A percentile compares a stretch with the other conserved stretches of the same genome.
Evolutionary conservation across 2,113 vertebrate species (phyloP).

Genomic region (Bagarius yarrelli): DNA sequence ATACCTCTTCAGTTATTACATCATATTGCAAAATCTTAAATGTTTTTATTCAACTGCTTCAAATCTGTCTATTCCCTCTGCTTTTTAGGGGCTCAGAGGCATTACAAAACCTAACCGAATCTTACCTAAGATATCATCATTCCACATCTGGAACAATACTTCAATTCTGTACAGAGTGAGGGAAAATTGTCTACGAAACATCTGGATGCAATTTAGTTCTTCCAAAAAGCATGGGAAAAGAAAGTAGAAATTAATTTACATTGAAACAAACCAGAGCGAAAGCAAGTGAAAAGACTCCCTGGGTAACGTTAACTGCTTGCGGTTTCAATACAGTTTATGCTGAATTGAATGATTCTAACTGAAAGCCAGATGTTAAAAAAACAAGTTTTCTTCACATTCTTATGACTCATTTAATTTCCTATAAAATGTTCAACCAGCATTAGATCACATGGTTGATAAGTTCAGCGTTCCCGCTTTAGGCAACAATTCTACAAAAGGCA

Average conservation of each 20-base stretch:
- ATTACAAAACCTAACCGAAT: conserved; percentile 41
- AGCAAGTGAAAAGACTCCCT: neutral
- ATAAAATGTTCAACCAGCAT: conserved; percentile 8
- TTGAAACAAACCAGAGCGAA: conserved; percentile 4
- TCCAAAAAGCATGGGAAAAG: neutral
- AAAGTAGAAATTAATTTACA: neutral
- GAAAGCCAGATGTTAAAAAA: conserved; percentile 12
- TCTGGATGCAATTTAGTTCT: conserved; percentile 29
- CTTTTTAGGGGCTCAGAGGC: conserved; percentile 37
- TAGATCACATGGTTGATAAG: conserved; percentile 5
- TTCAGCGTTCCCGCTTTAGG: neutral
- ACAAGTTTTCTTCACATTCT: neutral
- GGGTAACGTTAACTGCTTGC: conserved; percentile 17
- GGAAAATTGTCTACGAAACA: conserved; percentile 16
- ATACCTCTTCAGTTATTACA: conserved; percentile 1
- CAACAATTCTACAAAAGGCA: neutral
- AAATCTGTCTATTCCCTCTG: conserved; percentile 41
- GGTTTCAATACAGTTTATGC: conserved; percentile 2
- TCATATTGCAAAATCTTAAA: conserved; percentile 4
- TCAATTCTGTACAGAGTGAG: conserved; percentile 19
- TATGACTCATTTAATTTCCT: neutral
- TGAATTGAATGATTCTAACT: conserved; percentile 4
- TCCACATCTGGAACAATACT: conserved; percentile 33
- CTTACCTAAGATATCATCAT: conserved; percentile 33
- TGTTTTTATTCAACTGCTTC: neutral